These are phyloP conservation scores for Clarias magur DNA, from an alignment of 2,113 vertebrate genomes.

Conservation along the genomic window DNA sequence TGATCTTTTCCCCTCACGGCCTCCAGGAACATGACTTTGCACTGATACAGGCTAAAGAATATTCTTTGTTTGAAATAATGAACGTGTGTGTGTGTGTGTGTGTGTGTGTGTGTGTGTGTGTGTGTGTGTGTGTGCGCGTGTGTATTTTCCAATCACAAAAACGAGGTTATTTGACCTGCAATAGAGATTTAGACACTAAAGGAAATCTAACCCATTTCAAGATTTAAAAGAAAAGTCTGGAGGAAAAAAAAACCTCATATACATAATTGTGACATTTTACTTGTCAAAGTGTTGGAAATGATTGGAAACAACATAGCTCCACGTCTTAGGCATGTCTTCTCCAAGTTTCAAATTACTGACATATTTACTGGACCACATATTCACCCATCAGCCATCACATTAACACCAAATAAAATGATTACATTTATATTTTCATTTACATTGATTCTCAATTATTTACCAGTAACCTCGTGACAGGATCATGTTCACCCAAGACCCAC, in stretches of 20 bases:
- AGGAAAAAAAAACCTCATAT: background rate
- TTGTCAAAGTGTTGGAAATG: background rate
- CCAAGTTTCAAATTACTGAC: background rate
- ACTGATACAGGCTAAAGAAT: slow-evolving; percentile 42
- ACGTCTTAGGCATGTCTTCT: background rate
- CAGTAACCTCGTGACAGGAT: too few relatives aligned
- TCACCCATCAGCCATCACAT: too few relatives aligned
- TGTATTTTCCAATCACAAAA: slow-evolving; percentile 1
- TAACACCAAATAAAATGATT: too few relatives aligned
- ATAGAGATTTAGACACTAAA: background rate
- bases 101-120: slow-evolving; percentile 23
- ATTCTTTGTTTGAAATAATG: slow-evolving; percentile 29
- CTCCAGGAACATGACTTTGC: slow-evolving; percentile 49
- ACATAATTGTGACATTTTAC: background rate
- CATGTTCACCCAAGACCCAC: too few relatives aligned
- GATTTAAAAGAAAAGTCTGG: background rate
- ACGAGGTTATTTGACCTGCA: background rate
- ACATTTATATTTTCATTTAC: too few relatives aligned
- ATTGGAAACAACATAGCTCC: background rate
- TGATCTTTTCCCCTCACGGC: slow-evolving; percentile 51
- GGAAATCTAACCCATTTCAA: background rate
- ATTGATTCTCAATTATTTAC: too few relatives aligned
- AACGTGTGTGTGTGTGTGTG: background rate
- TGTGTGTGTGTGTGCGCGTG: slow-evolving; percentile 23
- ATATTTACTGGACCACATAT: background rate